These are phyloP conservation scores for Tiaroga cobitis DNA, from an alignment of 2,797 vertebrate genomes.

Conservation along the genomic window DNA sequence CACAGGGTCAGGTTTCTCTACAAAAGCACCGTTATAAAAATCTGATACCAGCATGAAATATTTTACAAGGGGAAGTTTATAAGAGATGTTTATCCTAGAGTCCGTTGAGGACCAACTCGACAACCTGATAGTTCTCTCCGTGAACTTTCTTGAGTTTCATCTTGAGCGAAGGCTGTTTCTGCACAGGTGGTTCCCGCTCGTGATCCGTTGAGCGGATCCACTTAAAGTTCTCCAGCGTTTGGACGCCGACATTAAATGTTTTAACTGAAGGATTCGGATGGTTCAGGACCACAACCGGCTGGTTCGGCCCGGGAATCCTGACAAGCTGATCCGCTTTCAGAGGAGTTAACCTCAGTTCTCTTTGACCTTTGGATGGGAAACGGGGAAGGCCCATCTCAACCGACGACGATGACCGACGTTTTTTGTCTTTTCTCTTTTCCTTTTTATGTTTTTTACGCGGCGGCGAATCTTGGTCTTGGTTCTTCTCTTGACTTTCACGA, in stretches of 20 bases:
- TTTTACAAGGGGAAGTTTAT: background rate
- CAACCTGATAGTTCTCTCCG: slow-evolving; percentile 89
- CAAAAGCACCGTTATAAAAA: background rate
- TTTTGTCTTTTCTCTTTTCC: slow-evolving; percentile 67
- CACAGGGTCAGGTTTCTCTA: background rate
- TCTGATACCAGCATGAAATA: background rate
- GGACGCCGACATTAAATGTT: background rate
- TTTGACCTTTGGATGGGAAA: slow-evolving; percentile 27
- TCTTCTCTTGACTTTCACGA: slow-evolving; percentile 45
- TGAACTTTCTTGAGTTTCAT: slow-evolving; percentile 92
- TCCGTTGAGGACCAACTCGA: slow-evolving; percentile 78
- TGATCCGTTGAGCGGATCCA: background rate
- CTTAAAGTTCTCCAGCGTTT: slow-evolving; percentile 27
- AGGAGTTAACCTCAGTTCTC: slow-evolving; percentile 77
- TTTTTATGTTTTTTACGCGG: slow-evolving; percentile 62
- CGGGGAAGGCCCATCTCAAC: slow-evolving; percentile 54
- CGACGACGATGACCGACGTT: slow-evolving; percentile 64
- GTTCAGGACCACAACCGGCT: slow-evolving; percentile 95
- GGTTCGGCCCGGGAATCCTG: slow-evolving; percentile 86
- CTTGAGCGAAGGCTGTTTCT: slow-evolving; percentile 86
- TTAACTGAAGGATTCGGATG: slow-evolving; percentile 86
- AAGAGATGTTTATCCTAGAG: slow-evolving; percentile 51
- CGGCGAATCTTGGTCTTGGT: background rate
- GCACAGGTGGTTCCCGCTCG: background rate
- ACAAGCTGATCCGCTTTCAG: slow-evolving; percentile 84